Conservation (phyloP, 2,797 vertebrate genomes). For the Oryzias dopingdopingensis region DNA sequence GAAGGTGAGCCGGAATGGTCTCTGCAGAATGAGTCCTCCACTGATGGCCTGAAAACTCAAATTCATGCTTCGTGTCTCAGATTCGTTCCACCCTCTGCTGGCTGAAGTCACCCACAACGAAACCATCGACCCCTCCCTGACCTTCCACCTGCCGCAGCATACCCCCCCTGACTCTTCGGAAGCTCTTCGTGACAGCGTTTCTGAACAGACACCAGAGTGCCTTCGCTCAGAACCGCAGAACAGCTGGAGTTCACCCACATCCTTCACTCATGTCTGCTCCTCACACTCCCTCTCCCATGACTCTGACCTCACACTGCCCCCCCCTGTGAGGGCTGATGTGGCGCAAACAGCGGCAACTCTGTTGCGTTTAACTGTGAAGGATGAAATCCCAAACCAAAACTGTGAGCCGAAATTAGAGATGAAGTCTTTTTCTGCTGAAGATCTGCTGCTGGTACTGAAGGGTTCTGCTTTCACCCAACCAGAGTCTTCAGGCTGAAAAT, state of each 20-base stretch:
- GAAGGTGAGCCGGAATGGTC: slow-evolving; percentile 32
- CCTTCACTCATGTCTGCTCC: slow-evolving; percentile 59
- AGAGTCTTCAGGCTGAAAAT: not conserved
- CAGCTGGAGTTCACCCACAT: slow-evolving; percentile 7
- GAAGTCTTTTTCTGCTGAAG: slow-evolving; percentile 37
- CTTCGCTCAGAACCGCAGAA: slow-evolving; percentile 28
- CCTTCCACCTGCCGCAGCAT: slow-evolving; percentile 37
- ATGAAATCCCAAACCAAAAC: not conserved
- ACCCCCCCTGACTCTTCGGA: not conserved
- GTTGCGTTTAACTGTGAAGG: slow-evolving; percentile 18
- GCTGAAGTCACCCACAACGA: slow-evolving; percentile 76
- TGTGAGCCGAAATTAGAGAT: slow-evolving; percentile 5
- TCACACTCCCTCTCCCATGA: slow-evolving; percentile 41
- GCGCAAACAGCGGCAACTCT: slow-evolving; percentile 17
- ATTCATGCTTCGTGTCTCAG: slow-evolving; percentile 37
- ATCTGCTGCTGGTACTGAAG: slow-evolving; percentile 45
- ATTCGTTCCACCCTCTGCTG: slow-evolving; percentile 75
- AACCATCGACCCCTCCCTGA: slow-evolving; percentile 35
- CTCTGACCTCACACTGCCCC: slow-evolving; percentile 33
- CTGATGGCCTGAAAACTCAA: no score
- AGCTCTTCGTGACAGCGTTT: not conserved
- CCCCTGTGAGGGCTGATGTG: not conserved
- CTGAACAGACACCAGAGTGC: slow-evolving; percentile 56
- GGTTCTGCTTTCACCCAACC: not conserved
- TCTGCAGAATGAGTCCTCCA: not conserved